These are phyloP conservation scores for Loripinus fragilis DNA, from an alignment of 2,888 invertebrate genomes.

Conservation along the genomic window DNA sequence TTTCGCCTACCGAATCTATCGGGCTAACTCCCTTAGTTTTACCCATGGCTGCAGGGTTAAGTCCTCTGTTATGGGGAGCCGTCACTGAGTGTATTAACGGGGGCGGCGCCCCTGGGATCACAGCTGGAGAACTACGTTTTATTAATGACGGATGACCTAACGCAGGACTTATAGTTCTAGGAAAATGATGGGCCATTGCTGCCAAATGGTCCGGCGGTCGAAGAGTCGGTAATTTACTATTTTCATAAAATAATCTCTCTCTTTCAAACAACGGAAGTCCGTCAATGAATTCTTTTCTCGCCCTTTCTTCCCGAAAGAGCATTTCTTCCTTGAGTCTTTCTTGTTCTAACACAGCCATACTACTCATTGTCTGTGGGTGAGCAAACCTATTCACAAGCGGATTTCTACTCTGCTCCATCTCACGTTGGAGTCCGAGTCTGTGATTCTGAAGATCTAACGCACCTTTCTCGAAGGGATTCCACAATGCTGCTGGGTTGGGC, in stretches of 20 bases:
- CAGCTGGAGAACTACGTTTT: conserved; percentile 75
- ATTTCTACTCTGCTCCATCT: conserved; percentile 70
- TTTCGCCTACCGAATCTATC: conserved; percentile 72
- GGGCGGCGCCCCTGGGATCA: conserved; percentile 73
- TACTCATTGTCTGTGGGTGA: conserved; percentile 38
- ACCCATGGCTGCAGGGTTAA: conserved; percentile 72
- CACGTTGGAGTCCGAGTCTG: conserved; percentile 63
- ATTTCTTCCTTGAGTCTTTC: conserved; percentile 73
- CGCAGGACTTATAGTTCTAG: conserved; percentile 74
- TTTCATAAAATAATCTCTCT: conserved; percentile 65
- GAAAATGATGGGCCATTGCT: conserved; percentile 57
- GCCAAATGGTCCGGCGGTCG: conserved; percentile 63
- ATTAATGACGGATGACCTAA: conserved; percentile 59
- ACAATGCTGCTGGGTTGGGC: conserved; percentile 67
- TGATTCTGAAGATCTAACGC: conserved; percentile 63
- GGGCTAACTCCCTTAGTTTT: conserved; percentile 74
- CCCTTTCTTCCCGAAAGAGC: conserved; percentile 66
- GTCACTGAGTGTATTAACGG: conserved; percentile 77
- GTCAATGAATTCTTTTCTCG: conserved; percentile 70
- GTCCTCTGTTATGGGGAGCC: conserved; percentile 67
- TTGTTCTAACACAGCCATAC: conserved; percentile 65
- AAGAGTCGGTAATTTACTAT: conserved; percentile 57
- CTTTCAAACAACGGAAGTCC: conserved; percentile 69
- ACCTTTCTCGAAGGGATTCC: conserved; percentile 75
- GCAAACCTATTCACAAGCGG: conserved; percentile 66